These are phyloP conservation scores for Cephus spinipes DNA, from an alignment of 2,888 invertebrate genomes.

Conservation along the genomic window DNA sequence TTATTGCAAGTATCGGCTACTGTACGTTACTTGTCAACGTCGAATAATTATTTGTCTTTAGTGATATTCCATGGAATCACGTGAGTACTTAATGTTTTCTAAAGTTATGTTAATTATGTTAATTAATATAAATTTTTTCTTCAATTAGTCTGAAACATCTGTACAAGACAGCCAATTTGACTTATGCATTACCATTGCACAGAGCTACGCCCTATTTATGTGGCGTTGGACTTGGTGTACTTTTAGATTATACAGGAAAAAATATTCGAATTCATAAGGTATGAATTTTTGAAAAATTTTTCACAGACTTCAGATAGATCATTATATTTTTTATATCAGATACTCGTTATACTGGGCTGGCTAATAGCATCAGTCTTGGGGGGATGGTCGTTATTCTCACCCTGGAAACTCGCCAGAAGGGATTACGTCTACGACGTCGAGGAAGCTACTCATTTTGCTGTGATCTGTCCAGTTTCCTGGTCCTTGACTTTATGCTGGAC, in stretches of 20 bases:
- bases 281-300: constrained; percentile 23
- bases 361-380: constrained; percentile 66
- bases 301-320: neutral
- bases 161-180: constrained; percentile 76
- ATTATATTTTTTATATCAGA: constrained; percentile 55
- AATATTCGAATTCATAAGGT: constrained; percentile 64
- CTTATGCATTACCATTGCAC: constrained; percentile 73
- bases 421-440: constrained; percentile 73
- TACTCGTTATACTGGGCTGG: constrained; percentile 71
- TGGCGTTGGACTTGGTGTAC: constrained; percentile 74
- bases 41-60: constrained; percentile 73
- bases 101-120: constrained; percentile 15
- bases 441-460: constrained; percentile 75
- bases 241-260: constrained; percentile 68
- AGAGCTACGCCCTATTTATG: constrained; percentile 76
- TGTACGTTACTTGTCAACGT: constrained; percentile 73
- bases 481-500: constrained; percentile 74
- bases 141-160: constrained; percentile 73
- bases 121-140: constrained; percentile 38
- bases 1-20: constrained; percentile 73
- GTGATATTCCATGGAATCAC: constrained; percentile 78
- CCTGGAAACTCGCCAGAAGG: constrained; percentile 70
- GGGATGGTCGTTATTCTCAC: constrained; percentile 73
- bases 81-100: constrained; percentile 62
- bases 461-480: constrained; percentile 75